Conservation (phyloP, 23 tunicate species). For the Oikopleura albicans region DNA sequence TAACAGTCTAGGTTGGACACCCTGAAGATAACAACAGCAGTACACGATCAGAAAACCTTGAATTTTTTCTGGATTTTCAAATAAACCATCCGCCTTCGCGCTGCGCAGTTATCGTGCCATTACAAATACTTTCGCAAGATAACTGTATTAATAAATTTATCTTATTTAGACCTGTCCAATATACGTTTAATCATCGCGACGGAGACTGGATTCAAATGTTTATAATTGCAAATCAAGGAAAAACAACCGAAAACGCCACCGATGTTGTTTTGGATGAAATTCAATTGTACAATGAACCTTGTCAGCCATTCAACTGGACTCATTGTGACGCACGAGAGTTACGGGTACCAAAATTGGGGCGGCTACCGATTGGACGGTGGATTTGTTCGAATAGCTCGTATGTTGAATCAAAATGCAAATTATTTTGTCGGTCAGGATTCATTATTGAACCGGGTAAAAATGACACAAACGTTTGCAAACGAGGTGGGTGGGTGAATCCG, state of each 20-base stretch:
- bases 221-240: background rate
- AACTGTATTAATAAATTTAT: too few relatives aligned
- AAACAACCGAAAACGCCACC: background rate
- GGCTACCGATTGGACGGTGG: background rate
- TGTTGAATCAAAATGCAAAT: background rate
- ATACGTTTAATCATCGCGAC: background rate
- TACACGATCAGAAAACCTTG: too few relatives aligned
- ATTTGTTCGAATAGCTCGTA: background rate
- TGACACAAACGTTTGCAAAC: background rate
- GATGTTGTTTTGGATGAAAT: background rate
- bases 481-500: background rate
- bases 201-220: background rate
- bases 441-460: background rate
- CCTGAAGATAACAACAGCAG: too few relatives aligned
- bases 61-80: too few relatives aligned
- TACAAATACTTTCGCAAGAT: too few relatives aligned
- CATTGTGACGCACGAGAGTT: background rate
- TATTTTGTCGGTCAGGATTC: conserved; percentile 4
- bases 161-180: background rate
- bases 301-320: background rate
- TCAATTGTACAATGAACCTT: background rate
- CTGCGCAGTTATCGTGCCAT: too few relatives aligned
- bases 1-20: too few relatives aligned
- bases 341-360: background rate
- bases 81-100: too few relatives aligned